Evolutionary conservation across 2,113 vertebrate genomes (phyloP), one percentile per base, ranked within the genome.

Genomic region (Caracal caracal): DNA sequence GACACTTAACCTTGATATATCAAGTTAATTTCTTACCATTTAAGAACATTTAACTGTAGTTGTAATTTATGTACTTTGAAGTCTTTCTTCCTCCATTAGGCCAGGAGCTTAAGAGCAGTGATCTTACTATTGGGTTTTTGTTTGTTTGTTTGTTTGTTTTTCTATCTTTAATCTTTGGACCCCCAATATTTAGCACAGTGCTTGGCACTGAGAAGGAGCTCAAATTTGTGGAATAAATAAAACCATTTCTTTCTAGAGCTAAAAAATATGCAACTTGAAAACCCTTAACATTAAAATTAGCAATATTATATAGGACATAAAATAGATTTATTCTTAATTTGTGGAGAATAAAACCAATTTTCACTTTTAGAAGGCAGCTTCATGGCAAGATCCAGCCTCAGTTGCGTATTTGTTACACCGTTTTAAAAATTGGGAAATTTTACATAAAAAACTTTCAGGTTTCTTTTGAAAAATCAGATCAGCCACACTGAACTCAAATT

Each of bases 391-490:
- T n/a, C 24, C 2, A 88, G n/a, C 13, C 63, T 86, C 19, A 82
- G 51, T 87, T 70, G 53, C 1, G 20, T 71, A 89, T 59, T 81
- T 92, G 61, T 49, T 9, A 17, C 16, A 61, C 4, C 68, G 61
- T 89, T 92, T 97, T 49, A 93, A 79, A 84, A 86, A 51, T 12
- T 28, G 22, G 53, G 35, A 85, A 59, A 88, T 53, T 71, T 96
- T 40, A 94, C 37, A 93, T 3, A 61, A 68, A 95, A 90, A 95
- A 76, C 15, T 85, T 28, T 92, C 12, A 63, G 61, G 24, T 33
- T 88, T 95, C 82, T 88, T 91, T 73, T 71, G 59, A 93, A 96
- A 96, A 89, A 86, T 93, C 28, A 59, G 35, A 85, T 93, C 51
- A 92, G n/a, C 7, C 76, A 95, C 5, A 86, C 3, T 49, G 20